phyloP scores from a whole-genome alignment of 2,113 vertebrate genomes.

The Psephotus haematonotus region DNA sequence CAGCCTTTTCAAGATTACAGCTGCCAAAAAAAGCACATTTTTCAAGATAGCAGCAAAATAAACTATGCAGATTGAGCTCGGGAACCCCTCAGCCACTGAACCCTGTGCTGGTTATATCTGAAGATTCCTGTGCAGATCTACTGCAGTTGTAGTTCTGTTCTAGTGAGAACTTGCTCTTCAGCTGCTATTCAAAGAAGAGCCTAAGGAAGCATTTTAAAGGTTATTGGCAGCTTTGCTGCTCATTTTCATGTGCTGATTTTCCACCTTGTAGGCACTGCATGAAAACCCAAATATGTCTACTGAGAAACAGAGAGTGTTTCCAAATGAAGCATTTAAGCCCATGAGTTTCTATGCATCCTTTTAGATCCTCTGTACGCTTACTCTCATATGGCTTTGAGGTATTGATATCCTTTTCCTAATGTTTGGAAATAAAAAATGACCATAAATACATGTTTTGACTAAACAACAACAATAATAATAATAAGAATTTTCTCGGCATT shows the following conservation, averaged over 20 bases:
- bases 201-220: background rate
- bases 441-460: background rate
- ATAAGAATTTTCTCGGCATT: background rate
- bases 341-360: background rate
- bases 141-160: background rate
- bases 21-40: background rate
- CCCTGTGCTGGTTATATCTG: background rate
- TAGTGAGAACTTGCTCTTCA: background rate
- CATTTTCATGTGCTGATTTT: background rate
- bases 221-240: background rate
- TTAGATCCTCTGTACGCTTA: background rate
- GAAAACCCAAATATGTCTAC: background rate
- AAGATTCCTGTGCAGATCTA: background rate
- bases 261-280: background rate
- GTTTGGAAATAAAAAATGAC: background rate
- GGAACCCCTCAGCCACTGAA: fast-evolving
- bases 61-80: background rate
- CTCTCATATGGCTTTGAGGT: background rate
- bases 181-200: background rate
- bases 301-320: background rate
- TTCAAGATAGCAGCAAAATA: background rate
- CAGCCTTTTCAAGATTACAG: background rate
- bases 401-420: background rate
- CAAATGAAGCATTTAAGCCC: background rate
- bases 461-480: background rate